These are phyloP conservation scores for Pachliopta kotzebuea DNA, from an alignment of 2,888 invertebrate genomes.

Conservation along the genomic window DNA sequence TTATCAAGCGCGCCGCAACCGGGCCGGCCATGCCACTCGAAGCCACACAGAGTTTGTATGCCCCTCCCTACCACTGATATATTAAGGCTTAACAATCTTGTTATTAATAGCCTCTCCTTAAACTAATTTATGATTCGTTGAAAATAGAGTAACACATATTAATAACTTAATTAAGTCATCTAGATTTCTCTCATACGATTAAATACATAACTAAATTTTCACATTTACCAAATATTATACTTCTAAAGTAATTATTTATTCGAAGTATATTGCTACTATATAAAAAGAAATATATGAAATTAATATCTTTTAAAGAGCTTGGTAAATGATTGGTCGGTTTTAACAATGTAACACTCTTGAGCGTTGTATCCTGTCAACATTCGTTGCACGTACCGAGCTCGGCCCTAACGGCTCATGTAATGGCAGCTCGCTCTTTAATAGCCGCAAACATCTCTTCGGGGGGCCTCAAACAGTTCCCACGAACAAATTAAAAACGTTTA, in stretches of 20 bases:
- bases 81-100: constrained; percentile 28
- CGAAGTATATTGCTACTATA: neutral
- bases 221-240: too few relatives aligned
- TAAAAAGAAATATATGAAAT: constrained; percentile 1
- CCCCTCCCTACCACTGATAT: constrained; percentile 24
- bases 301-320: constrained; percentile 3
- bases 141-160: neutral
- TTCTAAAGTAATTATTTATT: neutral
- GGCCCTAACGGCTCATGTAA: constrained; percentile 69
- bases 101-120: constrained; percentile 24
- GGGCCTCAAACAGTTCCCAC: constrained; percentile 51
- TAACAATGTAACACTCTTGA: constrained; percentile 14
- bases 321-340: constrained; percentile 8
- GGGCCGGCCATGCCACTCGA: constrained; percentile 5
- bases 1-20: constrained; percentile 23
- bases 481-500: constrained; percentile 74
- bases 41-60: constrained; percentile 18
- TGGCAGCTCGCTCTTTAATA: constrained; percentile 61
- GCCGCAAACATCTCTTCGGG: constrained; percentile 58
- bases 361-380: constrained; percentile 33
- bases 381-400: constrained; percentile 58
- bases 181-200: neutral
- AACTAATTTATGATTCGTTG: constrained; percentile 24
- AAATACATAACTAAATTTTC: neutral
- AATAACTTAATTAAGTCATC: neutral